Base-by-base conservation (phyloP, 2,113 vertebrate genomes). In the Pavo muticus region DNA sequence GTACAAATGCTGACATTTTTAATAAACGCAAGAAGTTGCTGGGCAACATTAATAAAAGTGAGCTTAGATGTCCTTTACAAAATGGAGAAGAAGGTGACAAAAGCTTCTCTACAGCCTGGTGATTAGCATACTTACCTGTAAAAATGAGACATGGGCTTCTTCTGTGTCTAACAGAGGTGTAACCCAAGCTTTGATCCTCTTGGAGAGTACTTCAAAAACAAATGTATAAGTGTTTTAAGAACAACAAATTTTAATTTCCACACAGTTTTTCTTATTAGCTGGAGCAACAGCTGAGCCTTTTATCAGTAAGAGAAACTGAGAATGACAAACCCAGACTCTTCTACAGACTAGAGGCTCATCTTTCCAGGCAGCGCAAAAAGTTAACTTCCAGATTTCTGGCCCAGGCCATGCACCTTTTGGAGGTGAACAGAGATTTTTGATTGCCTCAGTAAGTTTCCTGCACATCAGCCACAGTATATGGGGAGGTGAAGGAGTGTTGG, bases 331-430 rank as follows among this genome's bases (percentile, higher is more conserved):
- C 14, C 4, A 45, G 42, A 16, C 24, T 24, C 13, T 50, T 23
- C 13, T 27, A 11, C 5, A 44, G 35, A 29, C 7, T 35, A 68
- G 8, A n/a, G 9, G 37, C 8, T 37, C 1, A 4, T 23, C 5
- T 3, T 13, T 29, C 7, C 27, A 42, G 10, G 8, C 12, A 39
- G 64, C 13, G 5, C 18, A 35, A 45, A 15, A 56, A 39, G 4
- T 1, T 13, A 72, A 0, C 12, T 88, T 69, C 54, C 21, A 72
- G 12, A 42, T 45, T 65, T 25, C 24, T 39, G 42, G 13, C 21
- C 8, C 3, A 25, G 14, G 10, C 67, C 47, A 54, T 17, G 25
- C 6, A n/a, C 1, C 7, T 16, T 0, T 1, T 23, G 29, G 54
- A 45, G 72, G 40, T 64, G 25, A 8, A 21, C 8, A 76, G 39